Conservation (phyloP, 37 sponge, comb jelly and placozoan genomes). For the Eunapius fragilis region DNA sequence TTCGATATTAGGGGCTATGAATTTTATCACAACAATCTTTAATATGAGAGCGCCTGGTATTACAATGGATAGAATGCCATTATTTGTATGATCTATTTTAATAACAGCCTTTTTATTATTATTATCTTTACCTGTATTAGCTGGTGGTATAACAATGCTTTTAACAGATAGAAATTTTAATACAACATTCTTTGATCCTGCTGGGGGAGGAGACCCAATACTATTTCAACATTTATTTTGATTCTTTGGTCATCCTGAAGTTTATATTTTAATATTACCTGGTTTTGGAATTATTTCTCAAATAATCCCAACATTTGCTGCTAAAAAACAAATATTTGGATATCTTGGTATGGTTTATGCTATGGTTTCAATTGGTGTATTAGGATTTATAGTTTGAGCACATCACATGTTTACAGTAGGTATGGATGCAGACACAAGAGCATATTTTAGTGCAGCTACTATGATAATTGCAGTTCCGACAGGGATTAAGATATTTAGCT, state of each 20-base stretch:
- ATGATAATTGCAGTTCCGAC: slow-evolving; percentile 93
- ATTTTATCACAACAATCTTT: slow-evolving; percentile 87
- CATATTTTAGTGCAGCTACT: slow-evolving; percentile 91
- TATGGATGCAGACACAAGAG: slow-evolving; percentile 91
- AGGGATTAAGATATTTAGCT: slow-evolving; percentile 92
- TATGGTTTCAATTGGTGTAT: slow-evolving; percentile 87
- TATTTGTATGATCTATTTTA: slow-evolving; percentile 91
- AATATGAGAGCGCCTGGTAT: slow-evolving; percentile 87
- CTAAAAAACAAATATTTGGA: slow-evolving; percentile 88
- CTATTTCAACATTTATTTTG: slow-evolving; percentile 94
- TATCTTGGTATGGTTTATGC: slow-evolving; percentile 92
- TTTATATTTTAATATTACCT: slow-evolving; percentile 87
- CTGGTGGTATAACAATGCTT: slow-evolving; percentile 88
- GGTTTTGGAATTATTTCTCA: slow-evolving; percentile 91
- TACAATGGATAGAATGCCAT: slow-evolving; percentile 64
- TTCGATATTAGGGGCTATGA: slow-evolving; percentile 78
- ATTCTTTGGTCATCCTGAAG: slow-evolving; percentile 93
- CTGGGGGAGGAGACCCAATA: slow-evolving; percentile 90
- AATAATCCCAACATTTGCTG: slow-evolving; percentile 73
- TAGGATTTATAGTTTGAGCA: slow-evolving; percentile 92
- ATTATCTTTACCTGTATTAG: slow-evolving; percentile 89
- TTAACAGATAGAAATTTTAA: slow-evolving; percentile 91
- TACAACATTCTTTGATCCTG: slow-evolving; percentile 93
- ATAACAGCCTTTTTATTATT: slow-evolving; percentile 78
- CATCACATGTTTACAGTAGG: slow-evolving; percentile 93